Percentiles rank a stretch among this genome's conserved stretches.
These are phyloP conservation scores for Chlorops oryzae DNA, from an alignment of 1,140 invertebrate genomes.

Conservation along the genomic window DNA sequence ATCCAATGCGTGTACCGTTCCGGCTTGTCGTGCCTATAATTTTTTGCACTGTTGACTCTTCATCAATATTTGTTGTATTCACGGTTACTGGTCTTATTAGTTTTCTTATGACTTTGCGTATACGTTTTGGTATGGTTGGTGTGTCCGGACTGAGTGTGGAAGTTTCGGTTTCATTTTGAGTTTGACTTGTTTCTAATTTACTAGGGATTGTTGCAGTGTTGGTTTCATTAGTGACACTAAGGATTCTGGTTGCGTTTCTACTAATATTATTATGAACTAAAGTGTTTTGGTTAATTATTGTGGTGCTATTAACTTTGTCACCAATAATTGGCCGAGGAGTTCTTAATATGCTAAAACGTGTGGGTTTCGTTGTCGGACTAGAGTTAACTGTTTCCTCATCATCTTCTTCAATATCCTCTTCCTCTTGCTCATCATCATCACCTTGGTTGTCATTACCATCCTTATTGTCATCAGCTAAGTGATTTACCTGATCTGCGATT, in stretches of 20 bases:
- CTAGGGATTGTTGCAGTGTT: slow-evolving; percentile 8
- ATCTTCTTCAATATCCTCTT: slow-evolving; percentile 9
- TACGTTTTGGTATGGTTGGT: slow-evolving; percentile 26
- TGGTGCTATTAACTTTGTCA: slow-evolving; percentile 1
- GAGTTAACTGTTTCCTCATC: slow-evolving; percentile 13
- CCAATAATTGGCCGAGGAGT: slow-evolving; percentile 28
- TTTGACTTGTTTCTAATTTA: background rate
- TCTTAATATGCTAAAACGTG: slow-evolving; percentile 37
- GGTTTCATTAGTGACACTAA: slow-evolving; percentile 17
- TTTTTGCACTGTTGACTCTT: background rate
- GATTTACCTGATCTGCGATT: slow-evolving; percentile 31
- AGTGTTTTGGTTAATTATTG: no score
- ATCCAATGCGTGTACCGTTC: slow-evolving; percentile 7
- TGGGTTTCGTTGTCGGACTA: slow-evolving; percentile 22
- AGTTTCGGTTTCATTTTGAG: slow-evolving; percentile 8
- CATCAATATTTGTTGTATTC: background rate
- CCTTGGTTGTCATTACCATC: slow-evolving; percentile 18
- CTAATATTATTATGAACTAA: background rate
- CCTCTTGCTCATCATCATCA: slow-evolving; percentile 16
- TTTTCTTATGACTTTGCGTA: slow-evolving; percentile 41
- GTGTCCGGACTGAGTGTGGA: slow-evolving; percentile 4
- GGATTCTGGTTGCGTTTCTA: slow-evolving; percentile 10
- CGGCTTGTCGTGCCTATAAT: background rate
- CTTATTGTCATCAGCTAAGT: slow-evolving; percentile 26
- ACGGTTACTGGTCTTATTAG: slow-evolving; percentile 16